Conservation (phyloP, 2,888 invertebrate genomes). For the Yponomeuta plumbellus region DNA sequence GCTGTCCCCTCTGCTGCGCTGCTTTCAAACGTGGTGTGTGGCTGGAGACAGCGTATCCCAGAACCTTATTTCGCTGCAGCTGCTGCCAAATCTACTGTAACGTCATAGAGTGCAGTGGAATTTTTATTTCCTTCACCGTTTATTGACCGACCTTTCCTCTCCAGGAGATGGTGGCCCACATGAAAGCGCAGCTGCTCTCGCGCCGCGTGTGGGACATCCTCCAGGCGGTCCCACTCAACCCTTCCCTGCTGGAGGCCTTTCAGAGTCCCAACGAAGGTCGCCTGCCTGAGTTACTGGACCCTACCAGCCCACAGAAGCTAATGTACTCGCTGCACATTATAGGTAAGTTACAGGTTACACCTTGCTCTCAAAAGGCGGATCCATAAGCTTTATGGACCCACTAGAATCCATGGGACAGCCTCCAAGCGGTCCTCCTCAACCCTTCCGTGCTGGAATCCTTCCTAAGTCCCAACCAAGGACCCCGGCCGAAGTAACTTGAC, state of each 20-base stretch:
- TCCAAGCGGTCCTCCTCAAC: no score
- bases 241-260: slow-evolving; percentile 89
- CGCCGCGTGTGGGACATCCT: slow-evolving; percentile 96
- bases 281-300: slow-evolving; percentile 87
- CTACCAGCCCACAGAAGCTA: slow-evolving; percentile 92
- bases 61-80: no score
- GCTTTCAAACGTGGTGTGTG: slow-evolving; percentile 94
- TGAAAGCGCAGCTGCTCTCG: slow-evolving; percentile 92
- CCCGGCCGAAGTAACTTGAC: no score
- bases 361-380: no score
- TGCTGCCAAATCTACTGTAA: no score
- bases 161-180: slow-evolving; percentile 84
- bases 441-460: no score
- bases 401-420: no score
- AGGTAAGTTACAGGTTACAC: slow-evolving; percentile 52
- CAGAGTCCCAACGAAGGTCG: slow-evolving; percentile 83
- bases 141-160: neutral
- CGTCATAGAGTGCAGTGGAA: neutral
- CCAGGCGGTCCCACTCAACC: slow-evolving; percentile 93
- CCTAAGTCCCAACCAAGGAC: no score
- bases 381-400: no score
- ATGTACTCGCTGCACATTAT: slow-evolving; percentile 97
- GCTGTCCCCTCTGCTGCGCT: slow-evolving; percentile 89
- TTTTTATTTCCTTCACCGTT: neutral
- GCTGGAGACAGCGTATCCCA: no score